Evolutionary conservation across 2,797 vertebrate species (phyloP), one percentile per base, ranked within the genome.

Genomic region (Siniperca undulata): DNA sequence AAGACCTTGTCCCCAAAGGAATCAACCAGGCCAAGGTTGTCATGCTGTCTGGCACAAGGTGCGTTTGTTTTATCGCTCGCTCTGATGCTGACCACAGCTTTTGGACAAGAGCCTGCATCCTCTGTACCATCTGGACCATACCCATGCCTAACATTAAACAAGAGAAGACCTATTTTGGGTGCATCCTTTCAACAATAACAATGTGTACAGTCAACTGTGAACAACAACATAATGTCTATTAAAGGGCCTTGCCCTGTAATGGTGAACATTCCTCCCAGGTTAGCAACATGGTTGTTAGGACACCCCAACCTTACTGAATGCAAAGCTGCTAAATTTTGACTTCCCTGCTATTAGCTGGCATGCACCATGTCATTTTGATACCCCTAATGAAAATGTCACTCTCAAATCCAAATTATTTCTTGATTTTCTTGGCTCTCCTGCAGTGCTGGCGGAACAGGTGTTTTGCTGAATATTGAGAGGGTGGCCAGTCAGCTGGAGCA

Each of bases 381-480:
- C 58, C 64, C 40, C 27, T 1, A 12, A 55, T 7, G 19, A 70
- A 71, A 84, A 55, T 72, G 13, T 10, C 11, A 4, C 38, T 30
- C 52, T 80, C 50, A 62, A 68, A 77, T 75, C 77, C 72, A 83
- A 60, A 66, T 46, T 70, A 17, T 85, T 83, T 19, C 75, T 36
- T 80, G 1, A 50, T 74, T 85, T 79, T 74, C 52, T 86, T 80
- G 83, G 27, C 46, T 80, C 56, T 67, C 27, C 52, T 81, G 50
- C 89, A 97, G 97, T 55, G 96, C 97, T 53, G 97, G 97, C 0
- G 97, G 96, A 27, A 97, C 95, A 71, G 97, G 97, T 61, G 96
- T 97, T 61, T 85, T 97, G 85, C 91, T 97, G 58, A 97, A 97
- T 91, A 95, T 97, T 4, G 96, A 97, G 77, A 94, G 95, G 73